Evolutionary conservation across 2,888 invertebrate species (phyloP), one percentile per base, ranked within the genome.

Genomic region (Flexamia atlantica): DNA sequence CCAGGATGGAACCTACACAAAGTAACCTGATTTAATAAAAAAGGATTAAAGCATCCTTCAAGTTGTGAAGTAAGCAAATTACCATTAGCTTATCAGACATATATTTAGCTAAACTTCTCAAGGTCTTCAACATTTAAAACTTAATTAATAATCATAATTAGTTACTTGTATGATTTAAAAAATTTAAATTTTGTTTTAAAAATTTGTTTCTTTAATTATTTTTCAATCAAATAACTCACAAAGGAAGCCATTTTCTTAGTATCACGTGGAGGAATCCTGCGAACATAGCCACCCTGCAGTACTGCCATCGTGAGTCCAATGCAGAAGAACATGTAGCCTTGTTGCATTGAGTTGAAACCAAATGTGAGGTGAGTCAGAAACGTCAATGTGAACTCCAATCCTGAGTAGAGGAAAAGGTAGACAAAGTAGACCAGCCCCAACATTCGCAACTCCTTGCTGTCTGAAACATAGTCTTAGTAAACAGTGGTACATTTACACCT

Each of bases 251-350:
- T 94, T 1, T 90, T 90, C 89, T 94, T 94, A 60, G 95, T 96
- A 87, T 94, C 93, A 76, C 94, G 92, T 30, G 95, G 92, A 10
- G 95, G 94, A 53, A 98, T 92, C 83, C 95, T 92, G 83, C 99
- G 93, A 0, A 98, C 97, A 89, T 96, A 97, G 2, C 95, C 94
- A 60, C 98, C 98, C 92, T 98, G 98, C 82, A 98, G 92, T 68
- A 95, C 87, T 20, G 98, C 96, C 99, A 99, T 99, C 84, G 96
- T 93, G 64, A 97, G 88, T 81, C 99, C 99, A 88, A 98, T 97
- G 83, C 95, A 95, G 88, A 98, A 93, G 90, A 99, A 99, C 97
- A 99, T 98, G 93, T 96, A 97, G 7, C 99, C 99, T 91, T 99
- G 99, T 90, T 98, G 96, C 95, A 98, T 97, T 70, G 98, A 97